Evolutionary conservation across 2,113 vertebrate genomes (phyloP).

Genomic region (Pitta sordida): DNA sequence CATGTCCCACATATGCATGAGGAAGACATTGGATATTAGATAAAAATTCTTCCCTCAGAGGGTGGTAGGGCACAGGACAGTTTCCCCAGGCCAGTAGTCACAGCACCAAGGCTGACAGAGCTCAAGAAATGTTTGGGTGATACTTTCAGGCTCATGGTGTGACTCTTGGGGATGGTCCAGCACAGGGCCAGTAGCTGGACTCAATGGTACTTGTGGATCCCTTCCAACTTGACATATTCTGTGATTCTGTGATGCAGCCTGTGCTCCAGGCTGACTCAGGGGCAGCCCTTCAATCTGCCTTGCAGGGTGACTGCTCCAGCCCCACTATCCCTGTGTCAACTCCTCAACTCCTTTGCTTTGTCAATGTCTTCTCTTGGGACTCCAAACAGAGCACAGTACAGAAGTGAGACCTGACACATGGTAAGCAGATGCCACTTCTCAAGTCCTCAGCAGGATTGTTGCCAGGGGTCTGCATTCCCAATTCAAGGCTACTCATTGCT

Average conservation of each 20-base stretch:
- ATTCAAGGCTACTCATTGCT: not conserved
- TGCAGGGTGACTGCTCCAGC: fast-evolving
- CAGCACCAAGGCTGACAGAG: too few relatives aligned
- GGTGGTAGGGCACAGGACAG: too few relatives aligned
- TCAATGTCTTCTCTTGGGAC: not conserved
- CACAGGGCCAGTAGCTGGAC: too few relatives aligned
- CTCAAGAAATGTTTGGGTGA: too few relatives aligned
- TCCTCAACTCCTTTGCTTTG: not conserved
- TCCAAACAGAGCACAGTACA: not conserved
- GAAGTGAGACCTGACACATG: not conserved
- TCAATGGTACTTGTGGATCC: too few relatives aligned
- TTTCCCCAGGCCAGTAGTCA: too few relatives aligned
- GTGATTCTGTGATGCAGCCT: not conserved
- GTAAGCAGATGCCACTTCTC: not conserved
- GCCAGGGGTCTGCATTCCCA: not conserved
- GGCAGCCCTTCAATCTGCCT: not conserved
- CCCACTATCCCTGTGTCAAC: too few relatives aligned
- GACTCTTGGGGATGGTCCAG: too few relatives aligned
- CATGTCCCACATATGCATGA: not conserved
- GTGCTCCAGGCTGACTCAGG: not conserved
- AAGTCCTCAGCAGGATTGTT: not conserved
- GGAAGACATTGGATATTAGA: too few relatives aligned
- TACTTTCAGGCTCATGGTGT: too few relatives aligned
- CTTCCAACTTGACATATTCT: too few relatives aligned
- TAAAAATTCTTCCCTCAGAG: too few relatives aligned